phyloP scores from a whole-genome alignment of 2,888 invertebrate species.

The Epinotia ramella region DNA sequence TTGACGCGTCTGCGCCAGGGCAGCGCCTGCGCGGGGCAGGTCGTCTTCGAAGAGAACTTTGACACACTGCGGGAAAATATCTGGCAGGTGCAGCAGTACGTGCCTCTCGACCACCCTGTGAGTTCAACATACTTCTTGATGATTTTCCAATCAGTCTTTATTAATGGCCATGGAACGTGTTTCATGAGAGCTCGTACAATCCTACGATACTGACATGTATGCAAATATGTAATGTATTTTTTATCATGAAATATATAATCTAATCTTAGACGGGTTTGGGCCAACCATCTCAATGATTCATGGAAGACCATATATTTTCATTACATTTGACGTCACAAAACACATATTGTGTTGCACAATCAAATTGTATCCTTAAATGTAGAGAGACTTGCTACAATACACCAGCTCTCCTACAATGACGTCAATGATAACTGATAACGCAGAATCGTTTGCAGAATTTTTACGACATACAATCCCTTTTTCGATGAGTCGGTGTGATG shows the following conservation, averaged over 20 bases:
- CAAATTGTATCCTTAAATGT: background rate
- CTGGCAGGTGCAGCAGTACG: slow-evolving; percentile 86
- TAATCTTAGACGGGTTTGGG: background rate
- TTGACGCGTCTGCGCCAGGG: slow-evolving; percentile 67
- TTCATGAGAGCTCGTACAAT: background rate
- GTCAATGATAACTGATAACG: background rate
- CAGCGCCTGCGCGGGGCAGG: slow-evolving; percentile 74
- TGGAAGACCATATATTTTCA: background rate
- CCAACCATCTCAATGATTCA: background rate
- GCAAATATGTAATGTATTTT: too few species aligned
- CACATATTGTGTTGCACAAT: background rate
- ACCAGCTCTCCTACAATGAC: too few species aligned
- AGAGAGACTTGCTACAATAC: background rate
- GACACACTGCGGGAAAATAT: slow-evolving; percentile 69
- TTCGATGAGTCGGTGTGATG: background rate
- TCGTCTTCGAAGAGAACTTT: slow-evolving; percentile 88
- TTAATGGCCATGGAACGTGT: too few species aligned
- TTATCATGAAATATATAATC: too few species aligned
- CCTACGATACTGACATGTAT: too few species aligned
- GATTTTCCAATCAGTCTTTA: too few species aligned
- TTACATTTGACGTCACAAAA: background rate
- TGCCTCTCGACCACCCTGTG: slow-evolving; percentile 77
- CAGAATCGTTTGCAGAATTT: background rate
- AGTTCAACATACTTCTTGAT: slow-evolving; percentile 47
- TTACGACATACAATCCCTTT: background rate